These are phyloP conservation scores for Lymantria monacha DNA, from an alignment of 2,888 invertebrate species.

Conservation along the genomic window DNA sequence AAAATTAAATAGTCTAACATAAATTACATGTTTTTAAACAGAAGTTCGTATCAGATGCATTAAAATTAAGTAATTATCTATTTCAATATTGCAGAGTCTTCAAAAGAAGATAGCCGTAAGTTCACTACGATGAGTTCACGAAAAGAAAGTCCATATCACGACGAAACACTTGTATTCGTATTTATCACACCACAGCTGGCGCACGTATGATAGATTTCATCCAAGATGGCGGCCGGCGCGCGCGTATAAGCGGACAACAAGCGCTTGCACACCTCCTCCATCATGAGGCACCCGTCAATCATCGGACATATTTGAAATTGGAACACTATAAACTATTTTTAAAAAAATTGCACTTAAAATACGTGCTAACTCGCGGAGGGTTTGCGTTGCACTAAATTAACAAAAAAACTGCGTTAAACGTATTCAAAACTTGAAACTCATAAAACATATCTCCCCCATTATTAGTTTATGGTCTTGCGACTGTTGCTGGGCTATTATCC, in stretches of 20 bases:
- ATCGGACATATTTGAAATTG: slow-evolving; percentile 48
- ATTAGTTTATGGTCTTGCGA: slow-evolving; percentile 78
- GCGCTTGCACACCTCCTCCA: slow-evolving; percentile 69
- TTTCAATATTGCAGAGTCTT: slow-evolving; percentile 27
- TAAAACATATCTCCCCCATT: slow-evolving; percentile 82
- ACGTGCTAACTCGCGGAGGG: slow-evolving; percentile 67
- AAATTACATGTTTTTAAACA: slow-evolving; percentile 8
- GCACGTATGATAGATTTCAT: slow-evolving; percentile 79
- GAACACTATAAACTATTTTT: slow-evolving; percentile 38
- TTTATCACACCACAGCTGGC: slow-evolving; percentile 78
- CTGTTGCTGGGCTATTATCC: slow-evolving; percentile 76
- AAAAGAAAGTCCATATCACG: slow-evolving; percentile 48
- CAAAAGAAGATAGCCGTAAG: slow-evolving; percentile 22
- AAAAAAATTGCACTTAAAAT: slow-evolving; percentile 27
- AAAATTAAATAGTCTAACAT: neutral
- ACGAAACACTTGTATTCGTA: slow-evolving; percentile 45
- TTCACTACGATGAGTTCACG: slow-evolving; percentile 28
- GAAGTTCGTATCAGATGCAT: slow-evolving; percentile 5
- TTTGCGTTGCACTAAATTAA: slow-evolving; percentile 70
- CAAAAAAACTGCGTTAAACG: slow-evolving; percentile 65
- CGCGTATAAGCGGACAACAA: slow-evolving; percentile 68
- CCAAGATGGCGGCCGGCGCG: slow-evolving; percentile 73
- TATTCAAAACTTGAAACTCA: slow-evolving; percentile 77
- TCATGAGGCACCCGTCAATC: slow-evolving; percentile 60
- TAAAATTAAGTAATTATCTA: slow-evolving; percentile 25